Evolutionary conservation across 2,888 invertebrate species (phyloP), one percentile per base, ranked within the genome.

Genomic region (Phymatocera aterrima): DNA sequence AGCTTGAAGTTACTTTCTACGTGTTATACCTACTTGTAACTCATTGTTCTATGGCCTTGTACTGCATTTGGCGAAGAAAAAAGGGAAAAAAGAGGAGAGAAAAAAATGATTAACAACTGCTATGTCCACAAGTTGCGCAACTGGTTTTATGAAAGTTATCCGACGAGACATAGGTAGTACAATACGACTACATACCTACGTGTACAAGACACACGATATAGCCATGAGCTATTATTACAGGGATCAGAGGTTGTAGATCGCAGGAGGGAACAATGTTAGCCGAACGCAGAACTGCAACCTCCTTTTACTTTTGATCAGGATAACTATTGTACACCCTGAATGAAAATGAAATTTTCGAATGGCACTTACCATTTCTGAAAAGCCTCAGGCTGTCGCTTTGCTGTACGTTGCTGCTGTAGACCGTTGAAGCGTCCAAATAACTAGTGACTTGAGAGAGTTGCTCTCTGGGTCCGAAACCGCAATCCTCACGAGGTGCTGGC

Each of bases 401-500:
- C 68, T 94, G 92, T 2, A 94, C 93, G 15, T 95, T 95, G 86
- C 95, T 96, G 54, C 96, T 96, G 86, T 97, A 97, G 4, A 97
- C 93, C 34, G 95, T 95, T 0, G 97, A 97, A 0, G 94, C 97
- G 83, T 97, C 97, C 6, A 97, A 92, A 86, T 93, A 97, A 0
- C 96, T 94, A 0, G 97, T 96, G 3, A 95, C 94, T 88, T 97
- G 97, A 89, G 97, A 96, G 79, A 97, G 94, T 90, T 97, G 97
- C 85, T 97, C 97, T 1, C 97, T 92, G 92, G 96, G 95, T 10
- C 97, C 97, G 15, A 97, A 92, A 6, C 94, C 93, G 86, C 97
- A 97, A 88, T 96, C 95, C 61, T 95, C 94, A 2, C 95, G 92
- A 1, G 97, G 96, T 0, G 96, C 95, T 0, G 97, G 95, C 0